Evolutionary conservation across 2,888 invertebrate species (phyloP).

Genomic region (Eupithecia subumbrata): DNA sequence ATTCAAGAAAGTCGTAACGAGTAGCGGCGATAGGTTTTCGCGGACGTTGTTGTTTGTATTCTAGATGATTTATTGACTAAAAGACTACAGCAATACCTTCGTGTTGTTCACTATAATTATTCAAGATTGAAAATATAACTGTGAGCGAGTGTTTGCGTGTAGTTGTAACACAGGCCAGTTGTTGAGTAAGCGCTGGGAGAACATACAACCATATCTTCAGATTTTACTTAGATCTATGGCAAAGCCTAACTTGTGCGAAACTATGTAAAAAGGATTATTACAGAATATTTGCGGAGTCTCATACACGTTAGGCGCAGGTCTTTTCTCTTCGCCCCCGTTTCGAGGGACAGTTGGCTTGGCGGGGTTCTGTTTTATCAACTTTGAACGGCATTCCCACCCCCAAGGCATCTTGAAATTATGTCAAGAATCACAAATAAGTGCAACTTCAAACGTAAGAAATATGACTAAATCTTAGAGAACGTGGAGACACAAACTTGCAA

Average conservation of each 20-base stretch:
- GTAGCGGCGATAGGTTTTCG: no score
- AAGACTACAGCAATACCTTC: no score
- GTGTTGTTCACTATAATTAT: no score
- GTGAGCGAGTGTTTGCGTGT: no score
- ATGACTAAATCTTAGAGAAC: neutral
- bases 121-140: no score
- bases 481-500: neutral
- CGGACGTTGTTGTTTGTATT: no score
- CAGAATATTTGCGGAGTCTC: conserved; percentile 63
- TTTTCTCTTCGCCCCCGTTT: conserved; percentile 35
- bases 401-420: conserved; percentile 59
- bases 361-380: conserved; percentile 65
- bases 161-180: no score
- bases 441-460: neutral
- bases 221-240: no score
- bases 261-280: conserved; percentile 38
- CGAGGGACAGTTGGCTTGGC: conserved; percentile 58
- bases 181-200: no score
- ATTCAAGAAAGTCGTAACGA: no score
- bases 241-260: neutral
- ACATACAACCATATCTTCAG: no score
- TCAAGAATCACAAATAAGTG: neutral
- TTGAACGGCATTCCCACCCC: conserved; percentile 69
- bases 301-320: conserved; percentile 65
- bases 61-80: no score